These are phyloP conservation scores for Peromyscus attwateri DNA, from an alignment of 2,797 vertebrate species.

Conservation along the genomic window DNA sequence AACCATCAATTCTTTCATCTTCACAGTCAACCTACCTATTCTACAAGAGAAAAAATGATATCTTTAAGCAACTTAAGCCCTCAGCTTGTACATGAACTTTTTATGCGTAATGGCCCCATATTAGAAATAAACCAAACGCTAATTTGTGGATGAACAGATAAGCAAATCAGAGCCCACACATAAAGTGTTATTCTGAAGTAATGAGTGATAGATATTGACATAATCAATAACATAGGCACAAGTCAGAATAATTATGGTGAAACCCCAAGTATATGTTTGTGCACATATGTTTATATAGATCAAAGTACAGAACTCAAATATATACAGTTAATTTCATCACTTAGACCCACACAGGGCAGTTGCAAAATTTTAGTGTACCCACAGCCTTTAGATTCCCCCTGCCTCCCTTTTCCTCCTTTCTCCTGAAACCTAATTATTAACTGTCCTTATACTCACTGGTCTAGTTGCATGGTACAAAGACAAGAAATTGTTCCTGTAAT, in stretches of 20 bases:
- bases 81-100: background rate
- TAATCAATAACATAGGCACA: background rate
- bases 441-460: background rate
- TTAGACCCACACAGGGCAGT: background rate
- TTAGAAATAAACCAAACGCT: background rate
- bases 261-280: background rate
- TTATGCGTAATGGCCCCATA: background rate
- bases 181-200: background rate
- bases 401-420: background rate
- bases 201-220: background rate
- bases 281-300: background rate
- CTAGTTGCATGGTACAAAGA: background rate
- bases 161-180: background rate
- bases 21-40: background rate
- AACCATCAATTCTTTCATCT: background rate
- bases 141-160: background rate
- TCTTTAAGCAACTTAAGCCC: background rate
- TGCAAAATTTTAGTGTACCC: background rate
- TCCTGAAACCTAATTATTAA: constrained; percentile 3
- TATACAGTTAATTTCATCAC: background rate
- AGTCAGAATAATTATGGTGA: background rate
- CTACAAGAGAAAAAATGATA: background rate
- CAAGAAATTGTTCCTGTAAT: background rate
- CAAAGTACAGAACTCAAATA: background rate
- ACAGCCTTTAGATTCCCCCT: background rate